Percentiles rank a stretch among this genome's conserved stretches.
Evolutionary conservation across 2,113 vertebrate genomes (phyloP).

Genomic region (Phasianus colchicus): DNA sequence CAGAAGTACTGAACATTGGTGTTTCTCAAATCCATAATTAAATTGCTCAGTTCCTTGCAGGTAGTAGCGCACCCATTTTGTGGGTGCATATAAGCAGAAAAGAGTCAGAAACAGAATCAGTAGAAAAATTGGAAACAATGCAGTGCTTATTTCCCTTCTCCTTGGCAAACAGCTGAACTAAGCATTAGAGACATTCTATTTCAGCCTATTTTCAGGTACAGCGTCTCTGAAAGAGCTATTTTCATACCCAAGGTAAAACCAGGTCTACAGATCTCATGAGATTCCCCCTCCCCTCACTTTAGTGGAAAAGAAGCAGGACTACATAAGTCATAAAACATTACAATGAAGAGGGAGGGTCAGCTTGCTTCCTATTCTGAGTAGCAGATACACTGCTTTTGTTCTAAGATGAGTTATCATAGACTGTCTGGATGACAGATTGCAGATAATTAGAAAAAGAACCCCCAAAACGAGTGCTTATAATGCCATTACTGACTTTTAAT

Average conservation of each 20-base stretch:
- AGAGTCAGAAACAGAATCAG: slow-evolving; percentile 1
- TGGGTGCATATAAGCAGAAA: background rate
- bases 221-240: slow-evolving; percentile 28
- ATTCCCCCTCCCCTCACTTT: background rate
- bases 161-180: background rate
- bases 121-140: slow-evolving; percentile 15
- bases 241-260: slow-evolving; percentile 45
- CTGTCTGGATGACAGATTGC: slow-evolving; percentile 47
- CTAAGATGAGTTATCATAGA: slow-evolving; percentile 31
- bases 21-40: background rate
- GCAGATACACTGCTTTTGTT: background rate
- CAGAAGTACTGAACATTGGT: background rate
- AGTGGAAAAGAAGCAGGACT: slow-evolving; percentile 51
- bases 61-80: background rate
- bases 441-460: slow-evolving; percentile 50
- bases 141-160: slow-evolving; percentile 4
- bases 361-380: slow-evolving; percentile 13
- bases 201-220: slow-evolving; percentile 39
- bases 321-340: slow-evolving; percentile 52
- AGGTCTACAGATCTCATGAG: slow-evolving; percentile 1
- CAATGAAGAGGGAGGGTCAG: slow-evolving; percentile 34
- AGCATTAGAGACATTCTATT: slow-evolving; percentile 41
- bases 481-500: slow-evolving; percentile 50
- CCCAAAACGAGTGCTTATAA: slow-evolving; percentile 28
- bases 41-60: background rate